These are phyloP conservation scores for Stomorhina lunata DNA, from an alignment of 2,888 invertebrate species.

Conservation along the genomic window DNA sequence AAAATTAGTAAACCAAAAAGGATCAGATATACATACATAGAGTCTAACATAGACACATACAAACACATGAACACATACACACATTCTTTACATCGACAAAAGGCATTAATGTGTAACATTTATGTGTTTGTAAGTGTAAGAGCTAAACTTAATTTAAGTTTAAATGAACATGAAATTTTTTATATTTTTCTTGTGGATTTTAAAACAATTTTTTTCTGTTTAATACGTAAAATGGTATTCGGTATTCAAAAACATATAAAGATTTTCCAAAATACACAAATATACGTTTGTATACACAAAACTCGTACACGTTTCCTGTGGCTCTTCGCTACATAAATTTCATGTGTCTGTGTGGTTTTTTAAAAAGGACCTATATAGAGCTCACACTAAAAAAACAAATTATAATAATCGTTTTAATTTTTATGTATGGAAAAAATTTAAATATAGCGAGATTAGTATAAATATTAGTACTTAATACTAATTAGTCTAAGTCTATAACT, in stretches of 20 bases:
- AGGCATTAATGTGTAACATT: not conserved
- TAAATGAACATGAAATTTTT: not conserved
- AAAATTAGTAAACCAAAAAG: no score
- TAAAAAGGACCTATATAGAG: no score
- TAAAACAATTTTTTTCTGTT: not conserved
- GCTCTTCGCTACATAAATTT: not conserved
- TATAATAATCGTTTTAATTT: no score
- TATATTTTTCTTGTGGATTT: not conserved
- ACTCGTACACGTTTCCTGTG: not conserved
- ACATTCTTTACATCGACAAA: not conserved
- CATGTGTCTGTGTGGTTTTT: not conserved
- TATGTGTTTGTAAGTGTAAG: not conserved
- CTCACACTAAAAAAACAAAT: no score
- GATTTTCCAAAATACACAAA: no score
- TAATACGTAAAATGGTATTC: not conserved
- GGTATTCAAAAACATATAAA: not conserved
- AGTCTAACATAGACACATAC: not conserved
- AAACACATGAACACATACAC: not conserved
- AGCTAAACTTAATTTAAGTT: constrained; percentile 6
- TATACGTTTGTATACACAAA: no score
- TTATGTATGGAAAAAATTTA: no score
- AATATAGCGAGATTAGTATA: no score
- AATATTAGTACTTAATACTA: no score
- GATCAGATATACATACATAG: no score
- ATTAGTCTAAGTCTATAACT: no score